phyloP scores from a whole-genome alignment of 2,888 invertebrate species.

The Lycocerus yunnanus region DNA sequence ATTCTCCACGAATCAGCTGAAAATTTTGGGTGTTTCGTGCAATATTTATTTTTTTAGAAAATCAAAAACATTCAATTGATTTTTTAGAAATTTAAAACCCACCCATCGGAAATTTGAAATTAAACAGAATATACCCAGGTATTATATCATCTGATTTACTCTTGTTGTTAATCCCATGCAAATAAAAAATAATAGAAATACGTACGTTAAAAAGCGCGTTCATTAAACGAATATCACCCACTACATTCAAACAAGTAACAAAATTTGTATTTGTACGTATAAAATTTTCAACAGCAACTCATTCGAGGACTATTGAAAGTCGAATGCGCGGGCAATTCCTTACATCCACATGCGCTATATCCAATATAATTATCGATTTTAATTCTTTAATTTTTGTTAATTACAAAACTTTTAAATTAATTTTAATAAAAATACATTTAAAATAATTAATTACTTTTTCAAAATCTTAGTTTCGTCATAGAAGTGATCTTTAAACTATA shows the following conservation, averaged over 20 bases:
- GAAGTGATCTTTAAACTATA: background rate
- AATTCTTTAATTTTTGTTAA: background rate
- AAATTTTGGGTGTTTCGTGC: background rate
- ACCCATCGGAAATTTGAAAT: background rate
- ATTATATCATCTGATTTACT: background rate
- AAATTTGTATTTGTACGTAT: slow-evolving; percentile 4
- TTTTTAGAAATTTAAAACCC: background rate
- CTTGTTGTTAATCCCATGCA: background rate
- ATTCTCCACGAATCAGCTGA: background rate
- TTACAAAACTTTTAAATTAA: background rate
- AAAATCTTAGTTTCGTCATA: background rate
- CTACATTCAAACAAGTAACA: slow-evolving; percentile 13
- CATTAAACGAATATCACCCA: background rate
- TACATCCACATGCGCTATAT: slow-evolving; percentile 25
- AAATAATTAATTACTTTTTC: background rate
- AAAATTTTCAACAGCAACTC: slow-evolving; percentile 8
- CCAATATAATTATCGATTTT: slow-evolving; percentile 24
- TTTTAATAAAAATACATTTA: background rate
- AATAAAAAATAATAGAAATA: background rate
- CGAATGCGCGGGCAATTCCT: slow-evolving; percentile 28
- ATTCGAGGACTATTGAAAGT: slow-evolving; percentile 33
- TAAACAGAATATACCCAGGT: background rate
- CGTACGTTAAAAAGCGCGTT: slow-evolving; percentile 7
- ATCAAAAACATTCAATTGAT: background rate
- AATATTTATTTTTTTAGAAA: background rate